Base-by-base conservation (phyloP, 2,113 vertebrate species). In the Rhegmatorhina hoffmannsi region DNA sequence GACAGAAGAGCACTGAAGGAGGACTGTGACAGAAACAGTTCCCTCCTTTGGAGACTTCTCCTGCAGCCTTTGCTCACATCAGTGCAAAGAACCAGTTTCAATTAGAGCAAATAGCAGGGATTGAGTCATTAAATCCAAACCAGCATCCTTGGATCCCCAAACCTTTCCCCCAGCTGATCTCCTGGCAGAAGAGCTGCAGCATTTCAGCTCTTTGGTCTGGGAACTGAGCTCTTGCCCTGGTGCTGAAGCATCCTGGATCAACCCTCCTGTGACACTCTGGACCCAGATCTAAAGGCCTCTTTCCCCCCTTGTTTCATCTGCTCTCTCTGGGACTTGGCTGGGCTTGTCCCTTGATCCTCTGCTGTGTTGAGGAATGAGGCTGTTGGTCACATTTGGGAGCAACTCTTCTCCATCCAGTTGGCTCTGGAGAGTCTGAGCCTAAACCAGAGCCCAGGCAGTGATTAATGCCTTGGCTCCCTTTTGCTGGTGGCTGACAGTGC, bases 231-330 rank as follows among this genome's bases (percentile, higher is more conserved):
- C 29, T 69, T 23, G 20, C 14, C 19, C 40, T 64, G 34, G 7
- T 53, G 44, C 31, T 63, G 60, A 33, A 46, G 14, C 7, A 9
- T 19, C 38, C 62, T 26, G 6, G 50, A 33, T 7, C 19, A 29
- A 67, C 25, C 23, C 24, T 53, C 2, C 46, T 3, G 2, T 55
- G 34, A 10, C 17, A 23, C 7, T 56, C n/a, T 63, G 62, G 33
- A 66, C 28, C 18, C 38, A n/a, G 46, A 34, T 4, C 38, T 26
- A 58, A 80, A 31, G 3, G 2, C 5, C 2, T 36, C 7, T 16
- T 46, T 13, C 8, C 2, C 19, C 28, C 34, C 9, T 26, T 11
- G n/a, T 24, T 12, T 6, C 4, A 2, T 12, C 20, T 6, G 1
- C 9, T 25, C 7, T 50, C 21, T 52, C 18, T 85, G 36, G 10